Evolutionary conservation across 1,140 invertebrate species (phyloP).

Genomic region (Drosophila pruinosa): DNA sequence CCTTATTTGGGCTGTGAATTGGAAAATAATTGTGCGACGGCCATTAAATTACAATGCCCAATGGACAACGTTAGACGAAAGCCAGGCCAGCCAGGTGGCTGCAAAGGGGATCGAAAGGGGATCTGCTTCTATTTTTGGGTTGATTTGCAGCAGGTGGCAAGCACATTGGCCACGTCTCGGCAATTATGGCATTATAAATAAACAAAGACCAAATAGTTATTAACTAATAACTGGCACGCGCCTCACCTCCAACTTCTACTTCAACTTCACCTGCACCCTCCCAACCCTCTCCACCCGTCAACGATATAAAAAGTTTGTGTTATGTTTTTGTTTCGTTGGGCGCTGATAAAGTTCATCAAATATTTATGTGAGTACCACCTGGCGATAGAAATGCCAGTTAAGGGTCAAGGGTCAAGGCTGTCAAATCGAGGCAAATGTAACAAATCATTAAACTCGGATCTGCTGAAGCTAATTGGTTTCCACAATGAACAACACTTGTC

Average conservation of each 20-base stretch:
- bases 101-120: too few relatives aligned
- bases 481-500: neutral
- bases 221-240: slow-evolving; percentile 72
- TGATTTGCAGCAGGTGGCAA: slow-evolving; percentile 45
- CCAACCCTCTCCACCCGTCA: neutral
- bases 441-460: slow-evolving; percentile 58
- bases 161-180: slow-evolving; percentile 55
- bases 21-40: slow-evolving; percentile 77
- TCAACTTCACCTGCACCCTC: too few relatives aligned
- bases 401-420: slow-evolving; percentile 57
- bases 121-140: slow-evolving; percentile 18
- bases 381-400: slow-evolving; percentile 1
- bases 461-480: slow-evolving; percentile 48
- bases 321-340: slow-evolving; percentile 4
- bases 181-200: slow-evolving; percentile 80
- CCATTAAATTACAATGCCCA: slow-evolving; percentile 77
- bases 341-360: slow-evolving; percentile 52
- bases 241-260: neutral
- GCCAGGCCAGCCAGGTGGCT: neutral
- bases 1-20: slow-evolving; percentile 71
- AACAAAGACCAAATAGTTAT: slow-evolving; percentile 78
- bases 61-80: slow-evolving; percentile 41
- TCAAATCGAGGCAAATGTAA: neutral
- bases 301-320: slow-evolving; percentile 35
- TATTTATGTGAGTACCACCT: slow-evolving; percentile 63